phyloP scores from a whole-genome alignment of 2,888 invertebrate species.

The Luperina testacea region DNA sequence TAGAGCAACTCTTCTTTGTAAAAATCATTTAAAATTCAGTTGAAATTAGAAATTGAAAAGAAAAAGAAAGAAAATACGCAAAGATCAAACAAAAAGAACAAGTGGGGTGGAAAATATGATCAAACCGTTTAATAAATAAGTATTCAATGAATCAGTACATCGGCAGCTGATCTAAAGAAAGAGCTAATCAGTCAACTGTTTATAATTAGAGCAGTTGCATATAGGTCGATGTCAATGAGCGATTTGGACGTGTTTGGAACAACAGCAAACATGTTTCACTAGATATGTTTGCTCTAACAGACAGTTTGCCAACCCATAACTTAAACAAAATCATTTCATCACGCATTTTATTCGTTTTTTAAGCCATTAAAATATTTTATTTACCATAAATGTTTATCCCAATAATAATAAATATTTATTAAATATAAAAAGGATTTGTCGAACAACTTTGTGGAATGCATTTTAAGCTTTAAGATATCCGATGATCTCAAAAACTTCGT shows the following conservation, averaged over 20 bases:
- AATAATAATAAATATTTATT: no score
- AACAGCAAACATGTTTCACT: neutral
- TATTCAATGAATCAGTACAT: constrained; percentile 5
- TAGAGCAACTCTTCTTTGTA: neutral
- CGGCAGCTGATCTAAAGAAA: constrained; percentile 64
- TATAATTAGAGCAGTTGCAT: constrained; percentile 77
- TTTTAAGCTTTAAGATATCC: no score
- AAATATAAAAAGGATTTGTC: no score
- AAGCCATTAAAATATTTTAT: no score
- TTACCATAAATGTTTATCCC: no score
- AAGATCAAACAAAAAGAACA: neutral
- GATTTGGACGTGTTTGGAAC: constrained; percentile 62
- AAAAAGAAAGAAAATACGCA: neutral
- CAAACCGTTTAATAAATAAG: neutral
- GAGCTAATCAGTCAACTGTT: constrained; percentile 68
- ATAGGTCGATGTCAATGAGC: constrained; percentile 79
- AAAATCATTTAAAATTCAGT: neutral
- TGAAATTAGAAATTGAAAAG: neutral
- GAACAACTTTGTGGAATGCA: no score
- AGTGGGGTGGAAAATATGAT: neutral
- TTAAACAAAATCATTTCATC: no score
- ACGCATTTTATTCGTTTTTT: no score
- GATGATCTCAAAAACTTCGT: no score
- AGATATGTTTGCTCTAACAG: neutral
- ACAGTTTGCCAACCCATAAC: no score